A percentile compares a stretch with the other conserved stretches of the same genome.
Conservation (phyloP, 2,113 vertebrate genomes). For the Colaptes auratus region DNA sequence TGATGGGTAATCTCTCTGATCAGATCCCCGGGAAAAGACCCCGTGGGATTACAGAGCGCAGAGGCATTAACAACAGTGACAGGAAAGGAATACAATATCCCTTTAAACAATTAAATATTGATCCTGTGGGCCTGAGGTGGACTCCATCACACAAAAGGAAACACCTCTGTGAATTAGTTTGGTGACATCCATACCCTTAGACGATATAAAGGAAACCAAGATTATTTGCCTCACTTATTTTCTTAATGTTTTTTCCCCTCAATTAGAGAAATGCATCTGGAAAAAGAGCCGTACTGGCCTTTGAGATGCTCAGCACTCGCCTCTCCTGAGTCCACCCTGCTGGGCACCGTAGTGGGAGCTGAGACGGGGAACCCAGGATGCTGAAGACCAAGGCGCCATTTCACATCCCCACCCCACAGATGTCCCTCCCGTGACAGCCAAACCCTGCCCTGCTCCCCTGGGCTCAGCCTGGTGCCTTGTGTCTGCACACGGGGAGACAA, state of each 20-base stretch:
- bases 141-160: conserved; percentile 63
- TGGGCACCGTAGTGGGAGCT: accelerated
- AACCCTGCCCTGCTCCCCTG: background rate
- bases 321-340: background rate
- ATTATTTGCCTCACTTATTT: conserved; percentile 54
- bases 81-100: conserved; percentile 71
- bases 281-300: accelerated
- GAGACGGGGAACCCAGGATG: background rate
- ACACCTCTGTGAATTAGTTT: conserved; percentile 54
- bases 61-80: conserved; percentile 67
- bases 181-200: conserved; percentile 38
- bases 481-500: background rate
- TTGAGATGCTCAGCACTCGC: accelerated
- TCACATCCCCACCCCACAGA: accelerated
- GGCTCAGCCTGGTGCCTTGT: background rate
- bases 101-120: conserved; percentile 71
- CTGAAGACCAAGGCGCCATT: background rate
- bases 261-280: conserved; percentile 37
- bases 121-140: conserved; percentile 41
- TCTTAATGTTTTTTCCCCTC: conserved; percentile 25
- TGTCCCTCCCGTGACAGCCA: background rate
- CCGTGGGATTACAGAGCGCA: conserved; percentile 29
- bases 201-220: conserved; percentile 24
- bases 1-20: conserved; percentile 55
- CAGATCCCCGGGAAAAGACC: conserved; percentile 60